Evolutionary conservation across 2,113 vertebrate genomes (phyloP).

Genomic region (Callopanchax toddi): DNA sequence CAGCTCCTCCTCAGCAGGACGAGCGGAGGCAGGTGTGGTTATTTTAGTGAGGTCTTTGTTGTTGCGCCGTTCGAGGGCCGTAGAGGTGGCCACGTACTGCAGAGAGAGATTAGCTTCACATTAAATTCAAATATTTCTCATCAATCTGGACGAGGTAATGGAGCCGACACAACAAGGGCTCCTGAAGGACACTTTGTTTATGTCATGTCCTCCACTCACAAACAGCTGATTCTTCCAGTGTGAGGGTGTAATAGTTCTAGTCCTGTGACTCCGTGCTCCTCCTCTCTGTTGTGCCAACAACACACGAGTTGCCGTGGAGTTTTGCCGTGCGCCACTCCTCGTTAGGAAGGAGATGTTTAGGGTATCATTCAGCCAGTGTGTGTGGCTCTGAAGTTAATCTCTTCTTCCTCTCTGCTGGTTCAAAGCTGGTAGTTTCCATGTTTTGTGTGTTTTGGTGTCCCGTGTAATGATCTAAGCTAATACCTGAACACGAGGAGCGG

Average conservation of each 20-base stretch:
- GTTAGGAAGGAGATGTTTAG: conserved; percentile 45
- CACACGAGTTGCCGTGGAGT: conserved; percentile 69
- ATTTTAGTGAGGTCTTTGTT: conserved; percentile 73
- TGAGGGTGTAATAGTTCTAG: conserved; percentile 11
- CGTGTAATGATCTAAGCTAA: neutral
- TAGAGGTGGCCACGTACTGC: conserved; percentile 43
- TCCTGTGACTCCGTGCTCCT: conserved; percentile 36
- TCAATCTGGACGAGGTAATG: neutral
- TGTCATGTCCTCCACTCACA: too few species aligned
- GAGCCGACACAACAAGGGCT: neutral
- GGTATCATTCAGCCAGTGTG: conserved; percentile 25
- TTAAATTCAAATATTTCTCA: neutral
- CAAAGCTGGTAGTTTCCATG: conserved; percentile 9
- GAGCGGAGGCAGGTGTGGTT: conserved; percentile 75
- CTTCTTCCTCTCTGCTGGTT: conserved; percentile 4
- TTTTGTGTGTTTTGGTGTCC: conserved; percentile 17
- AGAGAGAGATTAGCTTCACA: conserved; percentile 1
- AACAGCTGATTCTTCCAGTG: too few species aligned
- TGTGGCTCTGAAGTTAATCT: conserved; percentile 8
- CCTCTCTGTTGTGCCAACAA: conserved; percentile 58
- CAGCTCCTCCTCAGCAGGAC: conserved; percentile 53
- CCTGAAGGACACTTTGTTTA: neutral
- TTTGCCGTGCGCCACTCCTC: conserved; percentile 39
- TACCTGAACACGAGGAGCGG: neutral
- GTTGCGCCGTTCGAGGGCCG: conserved; percentile 32